A percentile compares a stretch with the other conserved stretches of the same genome.
phyloP scores from a whole-genome alignment of 2,113 vertebrate species.

The Grammomys dolichurus region DNA sequence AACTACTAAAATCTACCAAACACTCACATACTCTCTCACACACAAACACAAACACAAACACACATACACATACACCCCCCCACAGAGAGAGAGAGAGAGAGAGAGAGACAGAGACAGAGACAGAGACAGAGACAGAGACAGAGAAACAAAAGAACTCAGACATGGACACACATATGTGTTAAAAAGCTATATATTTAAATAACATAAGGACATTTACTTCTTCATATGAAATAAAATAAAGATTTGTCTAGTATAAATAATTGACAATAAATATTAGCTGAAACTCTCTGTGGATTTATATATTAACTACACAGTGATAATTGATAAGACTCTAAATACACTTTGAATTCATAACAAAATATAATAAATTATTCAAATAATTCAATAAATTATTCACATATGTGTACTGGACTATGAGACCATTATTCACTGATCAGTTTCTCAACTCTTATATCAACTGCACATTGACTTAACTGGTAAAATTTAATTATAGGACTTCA shows the following conservation, averaged over 20 bases:
- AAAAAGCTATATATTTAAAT: neutral
- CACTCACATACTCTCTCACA: neutral
- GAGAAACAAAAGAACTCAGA: neutral
- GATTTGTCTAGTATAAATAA: neutral
- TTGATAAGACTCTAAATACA: neutral
- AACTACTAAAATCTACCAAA: neutral
- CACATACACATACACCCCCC: too few species aligned
- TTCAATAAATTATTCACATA: neutral
- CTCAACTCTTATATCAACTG: neutral
- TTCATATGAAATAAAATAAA: neutral
- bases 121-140: too few species aligned
- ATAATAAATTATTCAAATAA: slow-evolving; percentile 13
- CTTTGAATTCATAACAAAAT: neutral
- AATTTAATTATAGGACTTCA: neutral
- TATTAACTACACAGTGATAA: neutral
- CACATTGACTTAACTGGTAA: neutral
- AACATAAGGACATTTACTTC: neutral
- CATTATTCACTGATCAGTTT: neutral
- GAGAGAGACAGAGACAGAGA: too few species aligned
- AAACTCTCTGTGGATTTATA: neutral
- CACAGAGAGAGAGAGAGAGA: too few species aligned
- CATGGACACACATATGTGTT: neutral
- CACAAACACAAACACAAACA: neutral
- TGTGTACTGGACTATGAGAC: neutral
- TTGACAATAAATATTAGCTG: slow-evolving; percentile 13